These are phyloP conservation scores for Aphidius colemani DNA, from an alignment of 2,888 invertebrate species.

Conservation along the genomic window DNA sequence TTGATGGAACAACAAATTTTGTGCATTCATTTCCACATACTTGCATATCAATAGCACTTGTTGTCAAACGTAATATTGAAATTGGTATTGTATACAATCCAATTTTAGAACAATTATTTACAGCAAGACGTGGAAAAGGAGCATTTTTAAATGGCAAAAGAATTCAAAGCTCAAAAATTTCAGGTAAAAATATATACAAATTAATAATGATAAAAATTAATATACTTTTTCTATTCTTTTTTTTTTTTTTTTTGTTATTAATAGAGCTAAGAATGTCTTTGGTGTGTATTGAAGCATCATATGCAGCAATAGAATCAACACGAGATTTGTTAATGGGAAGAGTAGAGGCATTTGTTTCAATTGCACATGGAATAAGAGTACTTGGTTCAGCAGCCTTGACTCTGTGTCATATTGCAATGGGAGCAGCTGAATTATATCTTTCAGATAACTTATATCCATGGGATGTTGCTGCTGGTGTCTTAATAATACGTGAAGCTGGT, in stretches of 20 bases:
- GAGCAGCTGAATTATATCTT: conserved; percentile 72
- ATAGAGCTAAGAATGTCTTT: conserved; percentile 47
- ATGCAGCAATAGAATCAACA: conserved; percentile 47
- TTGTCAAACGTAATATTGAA: conserved; percentile 65
- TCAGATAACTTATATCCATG: conserved; percentile 79
- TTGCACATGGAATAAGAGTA: conserved; percentile 67
- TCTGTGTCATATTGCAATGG: conserved; percentile 75
- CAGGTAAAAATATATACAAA: conserved; percentile 53
- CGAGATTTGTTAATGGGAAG: conserved; percentile 48
- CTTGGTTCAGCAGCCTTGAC: conserved; percentile 77
- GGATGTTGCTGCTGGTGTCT: conserved; percentile 78
- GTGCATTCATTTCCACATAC: conserved; percentile 73
- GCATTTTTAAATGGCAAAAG: conserved; percentile 73
- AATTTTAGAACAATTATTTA: conserved; percentile 72
- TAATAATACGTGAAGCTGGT: conserved; percentile 79
- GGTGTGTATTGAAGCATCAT: conserved; percentile 51
- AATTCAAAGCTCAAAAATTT: conserved; percentile 64
- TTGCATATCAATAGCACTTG: conserved; percentile 72
- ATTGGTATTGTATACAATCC: conserved; percentile 81
- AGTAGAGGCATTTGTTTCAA: conserved; percentile 49
- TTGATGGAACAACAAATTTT: conserved; percentile 89
- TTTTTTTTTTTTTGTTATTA: conserved; percentile 16
- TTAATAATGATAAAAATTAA: conserved; percentile 2
- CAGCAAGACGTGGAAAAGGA: conserved; percentile 72
- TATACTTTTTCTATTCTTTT: no score